phyloP scores from a whole-genome alignment of 2,113 vertebrate genomes.

The Shinisaurus crocodilurus region DNA sequence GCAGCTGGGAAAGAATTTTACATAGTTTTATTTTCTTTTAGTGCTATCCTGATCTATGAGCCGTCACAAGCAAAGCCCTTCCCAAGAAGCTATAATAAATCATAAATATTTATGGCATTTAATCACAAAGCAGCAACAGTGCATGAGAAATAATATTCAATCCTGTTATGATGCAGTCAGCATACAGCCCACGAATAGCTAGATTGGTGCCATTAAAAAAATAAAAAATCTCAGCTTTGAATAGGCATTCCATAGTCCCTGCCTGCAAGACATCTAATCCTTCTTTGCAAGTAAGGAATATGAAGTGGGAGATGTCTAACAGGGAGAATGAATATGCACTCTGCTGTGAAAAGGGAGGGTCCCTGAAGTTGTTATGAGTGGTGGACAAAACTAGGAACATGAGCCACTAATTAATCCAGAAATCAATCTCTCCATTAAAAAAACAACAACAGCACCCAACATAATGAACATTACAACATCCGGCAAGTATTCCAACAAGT shows the following conservation, averaged over 20 bases:
- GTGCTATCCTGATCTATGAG: conserved; percentile 37
- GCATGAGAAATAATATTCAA: conserved; percentile 7
- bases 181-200: background rate
- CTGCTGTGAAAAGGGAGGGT: background rate
- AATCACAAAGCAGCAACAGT: conserved; percentile 32
- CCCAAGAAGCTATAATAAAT: conserved; percentile 43
- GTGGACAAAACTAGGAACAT: background rate
- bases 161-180: background rate
- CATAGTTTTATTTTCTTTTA: conserved; percentile 40
- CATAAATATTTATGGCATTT: conserved; percentile 54
- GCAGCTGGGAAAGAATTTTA: conserved; percentile 25
- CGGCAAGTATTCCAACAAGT: background rate
- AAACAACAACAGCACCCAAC: background rate
- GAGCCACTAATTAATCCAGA: background rate
- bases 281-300: background rate
- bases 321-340: background rate
- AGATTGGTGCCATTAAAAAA: background rate
- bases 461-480: background rate
- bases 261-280: background rate
- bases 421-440: background rate
- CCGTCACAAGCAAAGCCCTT: conserved; percentile 29
- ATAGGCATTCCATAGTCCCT: background rate
- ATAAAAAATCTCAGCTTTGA: background rate
- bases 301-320: background rate
- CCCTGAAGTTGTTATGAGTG: background rate